Conservation (phyloP, 1,140 invertebrate genomes). For the Saccostrea cuccullata region DNA sequence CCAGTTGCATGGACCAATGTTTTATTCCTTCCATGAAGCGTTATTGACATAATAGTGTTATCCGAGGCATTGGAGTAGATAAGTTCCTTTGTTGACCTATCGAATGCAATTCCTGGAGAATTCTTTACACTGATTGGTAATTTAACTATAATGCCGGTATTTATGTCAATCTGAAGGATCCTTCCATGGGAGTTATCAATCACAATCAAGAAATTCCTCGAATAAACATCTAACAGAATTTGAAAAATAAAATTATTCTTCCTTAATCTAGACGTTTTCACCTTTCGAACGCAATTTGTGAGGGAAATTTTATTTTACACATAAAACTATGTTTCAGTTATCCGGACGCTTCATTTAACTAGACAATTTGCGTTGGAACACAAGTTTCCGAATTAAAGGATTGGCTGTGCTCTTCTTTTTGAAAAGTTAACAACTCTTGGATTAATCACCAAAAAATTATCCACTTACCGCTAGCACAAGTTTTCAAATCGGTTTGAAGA, state of each 20-base stretch:
- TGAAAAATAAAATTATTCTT: no score
- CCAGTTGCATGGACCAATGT: not conserved
- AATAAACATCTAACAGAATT: no score
- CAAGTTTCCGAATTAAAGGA: no score
- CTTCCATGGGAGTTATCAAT: not conserved
- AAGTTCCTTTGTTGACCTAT: not conserved
- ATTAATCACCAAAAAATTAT: no score
- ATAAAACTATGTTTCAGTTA: no score
- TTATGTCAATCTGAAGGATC: not conserved
- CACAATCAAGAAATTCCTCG: not conserved
- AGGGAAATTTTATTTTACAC: no score
- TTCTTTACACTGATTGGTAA: not conserved
- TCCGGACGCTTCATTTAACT: no score
- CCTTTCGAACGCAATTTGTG: no score
- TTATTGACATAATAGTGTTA: not conserved
- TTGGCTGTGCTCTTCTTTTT: no score
- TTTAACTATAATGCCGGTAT: not conserved
- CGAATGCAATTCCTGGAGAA: not conserved
- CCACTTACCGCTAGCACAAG: not conserved
- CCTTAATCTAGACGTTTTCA: no score
- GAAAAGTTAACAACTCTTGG: no score
- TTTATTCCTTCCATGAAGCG: not conserved
- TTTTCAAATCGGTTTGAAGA: not conserved
- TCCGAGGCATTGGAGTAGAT: not conserved
- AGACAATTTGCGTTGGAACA: no score